These are phyloP conservation scores for Drosophila buzzatii DNA, from an alignment of 2,888 invertebrate genomes.

Conservation along the genomic window DNA sequence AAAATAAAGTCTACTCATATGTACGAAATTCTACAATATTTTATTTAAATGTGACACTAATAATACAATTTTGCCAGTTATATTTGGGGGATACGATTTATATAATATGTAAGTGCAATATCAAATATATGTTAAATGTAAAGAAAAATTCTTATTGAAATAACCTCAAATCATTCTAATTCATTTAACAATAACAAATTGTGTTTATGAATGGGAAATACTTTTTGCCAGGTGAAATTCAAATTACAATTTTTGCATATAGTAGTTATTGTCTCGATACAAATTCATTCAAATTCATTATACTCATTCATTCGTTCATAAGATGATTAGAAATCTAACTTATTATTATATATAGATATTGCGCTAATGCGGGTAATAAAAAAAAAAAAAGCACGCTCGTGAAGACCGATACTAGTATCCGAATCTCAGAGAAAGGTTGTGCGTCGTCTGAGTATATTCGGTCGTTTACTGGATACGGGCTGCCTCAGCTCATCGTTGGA, in stretches of 20 bases:
- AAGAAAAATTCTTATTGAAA: neutral
- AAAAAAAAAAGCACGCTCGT: neutral
- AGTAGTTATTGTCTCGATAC: neutral
- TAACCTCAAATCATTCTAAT: neutral
- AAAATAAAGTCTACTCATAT: conserved; percentile 70
- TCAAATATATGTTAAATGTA: conserved; percentile 1
- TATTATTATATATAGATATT: no score
- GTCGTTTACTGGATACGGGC: conserved; percentile 25
- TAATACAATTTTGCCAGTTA: neutral
- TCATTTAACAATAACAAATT: no score
- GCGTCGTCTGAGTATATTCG: conserved; percentile 59
- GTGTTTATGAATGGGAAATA: neutral
- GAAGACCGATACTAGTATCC: neutral
- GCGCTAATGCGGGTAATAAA: neutral
- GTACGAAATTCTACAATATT: conserved; percentile 19
- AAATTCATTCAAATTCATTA: conserved; percentile 2
- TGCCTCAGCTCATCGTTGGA: conserved; percentile 42
- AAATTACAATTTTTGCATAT: neutral
- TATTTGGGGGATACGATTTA: neutral
- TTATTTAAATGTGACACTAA: conserved; percentile 6
- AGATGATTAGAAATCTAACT: neutral
- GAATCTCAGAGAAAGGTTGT: conserved; percentile 34
- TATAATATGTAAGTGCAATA: conserved; percentile 11
- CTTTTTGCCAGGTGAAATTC: neutral
- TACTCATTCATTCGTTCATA: neutral